Evolutionary conservation across 2,797 vertebrate genomes (phyloP), one percentile per base, ranked within the genome.

Genomic region (Rhodeus uyekii): DNA sequence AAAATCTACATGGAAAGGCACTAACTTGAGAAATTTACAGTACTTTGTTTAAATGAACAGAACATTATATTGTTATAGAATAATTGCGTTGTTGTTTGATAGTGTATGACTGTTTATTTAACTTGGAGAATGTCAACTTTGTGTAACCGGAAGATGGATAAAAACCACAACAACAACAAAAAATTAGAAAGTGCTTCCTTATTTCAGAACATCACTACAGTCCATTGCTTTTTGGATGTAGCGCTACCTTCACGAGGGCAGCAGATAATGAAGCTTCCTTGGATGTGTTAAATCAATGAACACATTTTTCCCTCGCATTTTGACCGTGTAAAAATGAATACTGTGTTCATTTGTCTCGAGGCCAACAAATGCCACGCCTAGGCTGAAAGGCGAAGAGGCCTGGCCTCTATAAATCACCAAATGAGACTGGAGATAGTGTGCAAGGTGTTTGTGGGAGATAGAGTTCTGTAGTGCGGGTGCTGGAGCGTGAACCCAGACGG

Each of bases 381-480:
- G 80, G 80, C 87, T 89, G 84, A 82, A 87, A 87, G 76, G 79
- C 79, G 68, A 86, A 79, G 72, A 84, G n/a, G 53, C 64, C 77
- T 55, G 73, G 81, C 67, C 73, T 69, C 82, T 86, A 91, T 92
- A 91, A 91, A 93, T 92, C 91, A 91, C 87, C 88, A 89, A 88
- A 86, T 76, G 87, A 83, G 85, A 90, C 87, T 75, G 44, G 83
- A 87, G 88, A 91, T 91, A 89, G 83, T 63, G 83, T 84, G 89
- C 89, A 90, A 93, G 91, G 92, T 94, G 92, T 92, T 90, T 87
- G 89, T 83, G 87, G 85, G 92, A 91, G 91, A 93, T 93, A 91
- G 77, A 85, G 90, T 89, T 91, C 88, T 90, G 89, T 74, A 82
- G 88, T 87, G 85, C 69, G 87, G 89, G 91, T 84, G 87, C 86